A percentile compares a stretch with the other conserved stretches of the same genome.
These are phyloP conservation scores for Sarcophaga caerulescens DNA, from an alignment of 2,888 invertebrate genomes.

Conservation along the genomic window DNA sequence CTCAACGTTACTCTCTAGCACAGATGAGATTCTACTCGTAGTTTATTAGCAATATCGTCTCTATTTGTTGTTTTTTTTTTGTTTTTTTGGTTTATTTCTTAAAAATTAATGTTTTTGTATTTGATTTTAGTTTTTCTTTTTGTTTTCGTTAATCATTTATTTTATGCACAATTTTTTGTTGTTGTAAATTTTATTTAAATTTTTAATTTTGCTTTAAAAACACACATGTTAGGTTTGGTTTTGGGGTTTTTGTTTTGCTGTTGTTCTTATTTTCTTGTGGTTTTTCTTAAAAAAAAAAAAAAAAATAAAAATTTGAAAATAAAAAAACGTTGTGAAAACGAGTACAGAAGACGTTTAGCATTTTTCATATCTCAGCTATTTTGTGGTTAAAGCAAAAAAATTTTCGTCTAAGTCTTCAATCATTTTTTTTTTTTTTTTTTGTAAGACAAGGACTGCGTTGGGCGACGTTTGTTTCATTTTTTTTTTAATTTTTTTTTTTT, in stretches of 20 bases:
- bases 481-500: background rate
- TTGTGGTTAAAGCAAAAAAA: background rate
- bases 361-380: background rate
- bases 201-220: background rate
- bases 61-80: background rate
- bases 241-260: background rate
- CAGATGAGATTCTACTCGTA: slow-evolving; percentile 2
- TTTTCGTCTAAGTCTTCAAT: slow-evolving; percentile 9
- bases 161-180: slow-evolving; percentile 15
- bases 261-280: background rate
- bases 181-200: background rate
- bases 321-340: background rate
- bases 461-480: background rate
- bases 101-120: slow-evolving; percentile 21
- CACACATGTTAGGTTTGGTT: slow-evolving; percentile 22
- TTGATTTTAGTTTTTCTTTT: background rate
- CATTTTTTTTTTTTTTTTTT: background rate
- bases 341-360: background rate
- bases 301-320: no score
- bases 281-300: slow-evolving; percentile 3
- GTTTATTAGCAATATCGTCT: slow-evolving; percentile 15
- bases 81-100: background rate
- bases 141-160: slow-evolving; percentile 23
- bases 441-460: background rate
- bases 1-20: slow-evolving; percentile 37